Base-by-base conservation (phyloP, 2,888 invertebrate genomes). In the Apamea sordens region DNA sequence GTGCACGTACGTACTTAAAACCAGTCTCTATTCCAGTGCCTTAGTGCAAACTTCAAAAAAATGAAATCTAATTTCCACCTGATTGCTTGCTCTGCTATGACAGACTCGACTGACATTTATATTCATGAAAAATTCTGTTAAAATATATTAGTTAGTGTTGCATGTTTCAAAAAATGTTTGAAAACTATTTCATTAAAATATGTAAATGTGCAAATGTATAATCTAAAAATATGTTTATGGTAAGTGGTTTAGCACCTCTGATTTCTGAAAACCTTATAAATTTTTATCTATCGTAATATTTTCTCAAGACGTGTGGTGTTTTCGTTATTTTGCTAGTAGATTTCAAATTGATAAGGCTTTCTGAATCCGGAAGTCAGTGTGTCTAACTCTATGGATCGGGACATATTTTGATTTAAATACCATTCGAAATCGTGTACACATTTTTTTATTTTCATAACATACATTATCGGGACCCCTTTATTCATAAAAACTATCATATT, bases 341-440 rank as follows among this genome's bases (percentile, higher is more conserved):
- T 36, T 70, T 36, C 3, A 59, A 24, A 47, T 44, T 32, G 36
- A 56, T 13, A 21, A 53, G 44, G 15, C 4, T 24, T 28, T 61
- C 5, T 59, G 5, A 53, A 82, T 32, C 10, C 28, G 15, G 50
- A 36, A 64, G 24, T 18, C 21, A 47, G 3, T n/a, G n/a, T 41
- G 63, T 24, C 10, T 81, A 70, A 44, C 7, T 79, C 59, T 80
- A 73, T 61, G 68, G 82, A 70, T 64, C 56, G 56, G 84, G 84
- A 36, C 5, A 44, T 28, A 50, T 72, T 63, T 32, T 69, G 41
- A 79, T 84, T 79, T 68, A 68, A 85, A 71, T 85, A 85, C 36
- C 59, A 72, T 86, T 82, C 56, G 59, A 82, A 85, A 67, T 76
- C 61, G 63, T 71, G 53, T 75, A 76, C 68, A 86, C 36, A 72